A percentile compares a stretch with the other conserved stretches of the same genome.
These are phyloP conservation scores for Athene cunicularia DNA, from an alignment of 2,113 vertebrate genomes.

Conservation along the genomic window DNA sequence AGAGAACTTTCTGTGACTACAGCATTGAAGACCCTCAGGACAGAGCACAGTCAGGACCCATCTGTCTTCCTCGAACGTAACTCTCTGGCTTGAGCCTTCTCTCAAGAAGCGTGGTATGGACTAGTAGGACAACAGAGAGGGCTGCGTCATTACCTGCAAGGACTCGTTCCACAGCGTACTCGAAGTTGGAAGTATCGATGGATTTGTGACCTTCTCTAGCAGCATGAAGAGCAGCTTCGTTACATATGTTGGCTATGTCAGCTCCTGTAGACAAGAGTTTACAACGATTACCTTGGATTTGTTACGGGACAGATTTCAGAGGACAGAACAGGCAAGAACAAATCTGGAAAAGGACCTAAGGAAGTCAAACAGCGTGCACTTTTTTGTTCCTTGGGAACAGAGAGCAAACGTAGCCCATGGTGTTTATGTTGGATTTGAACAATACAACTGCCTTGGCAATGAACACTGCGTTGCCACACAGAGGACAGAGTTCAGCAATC, in stretches of 20 bases:
- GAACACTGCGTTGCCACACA: background rate
- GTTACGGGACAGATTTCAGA: background rate
- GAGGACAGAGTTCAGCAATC: background rate
- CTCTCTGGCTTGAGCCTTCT: background rate
- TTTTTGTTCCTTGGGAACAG: slow-evolving; percentile 20
- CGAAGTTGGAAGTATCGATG: slow-evolving; percentile 90
- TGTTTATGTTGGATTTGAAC: slow-evolving; percentile 4
- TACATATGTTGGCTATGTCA: slow-evolving; percentile 97
- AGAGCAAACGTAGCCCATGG: background rate
- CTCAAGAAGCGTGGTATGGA: background rate
- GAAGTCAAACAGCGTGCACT: background rate
- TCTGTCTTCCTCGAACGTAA: background rate
- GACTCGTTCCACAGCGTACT: slow-evolving; percentile 94
- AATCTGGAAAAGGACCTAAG: background rate
- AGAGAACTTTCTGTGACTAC: background rate
- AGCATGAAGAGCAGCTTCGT: slow-evolving; percentile 93
- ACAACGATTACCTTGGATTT: background rate
- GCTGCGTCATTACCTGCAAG: slow-evolving; percentile 82
- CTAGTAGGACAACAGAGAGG: background rate
- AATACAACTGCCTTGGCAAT: background rate
- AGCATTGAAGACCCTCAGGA: background rate
- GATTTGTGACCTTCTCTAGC: slow-evolving; percentile 91
- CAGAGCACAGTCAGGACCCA: background rate
- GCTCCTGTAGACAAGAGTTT: slow-evolving; percentile 79
- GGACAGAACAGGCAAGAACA: background rate